Base-by-base conservation (phyloP, 2,888 invertebrate genomes). In the Rhyacophila evoluta region DNA sequence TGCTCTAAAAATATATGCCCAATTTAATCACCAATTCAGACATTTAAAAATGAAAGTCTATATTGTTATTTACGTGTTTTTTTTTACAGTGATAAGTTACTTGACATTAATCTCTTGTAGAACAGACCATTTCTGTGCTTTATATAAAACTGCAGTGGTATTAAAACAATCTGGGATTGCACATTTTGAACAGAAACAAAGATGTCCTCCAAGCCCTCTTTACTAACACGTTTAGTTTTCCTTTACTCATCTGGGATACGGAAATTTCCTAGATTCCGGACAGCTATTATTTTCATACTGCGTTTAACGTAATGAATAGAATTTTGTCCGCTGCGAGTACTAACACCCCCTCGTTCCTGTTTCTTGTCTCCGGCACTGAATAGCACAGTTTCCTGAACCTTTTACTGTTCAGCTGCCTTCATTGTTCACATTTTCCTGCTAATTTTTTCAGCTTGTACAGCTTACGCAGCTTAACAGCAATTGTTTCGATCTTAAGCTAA, bases 301-400 rank as follows among this genome's bases (percentile, higher is more conserved):
- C 76, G 69, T 72, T 76, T 76, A 76, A 71, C 72, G 76, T 76
- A 76, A 76, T 76, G 76, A 76, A 76, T 76, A 76, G 41, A 72
- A 72, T 71, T 76, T 76, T 36, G 55, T 55, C 25, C 55, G 55
- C 55, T 55, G 55, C 19, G 55, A 55, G 55, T 55, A 55, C n/a
- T n/a, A n/a, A n/a, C n/a, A n/a, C 19, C 25, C 55, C 19, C 25
- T 19, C 55, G 15, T 10, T 55, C 55, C 19, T 55, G 55, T 55
- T 55, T 55, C 55, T 55, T 19, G 55, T 10, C 55, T 55, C 55
- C 55, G 55, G 55, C 19, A 19, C 10, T 55, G 55, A 55, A 19
- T 12, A 19, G 15, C 55, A 25, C 19, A 2, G 55, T 19, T 55
- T 55, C 55, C 55, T 55, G 55, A 55, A 55, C 55, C 55, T 55